Evolutionary conservation across 2,113 vertebrate species (phyloP).

Genomic region (Ictalurus punctatus): DNA sequence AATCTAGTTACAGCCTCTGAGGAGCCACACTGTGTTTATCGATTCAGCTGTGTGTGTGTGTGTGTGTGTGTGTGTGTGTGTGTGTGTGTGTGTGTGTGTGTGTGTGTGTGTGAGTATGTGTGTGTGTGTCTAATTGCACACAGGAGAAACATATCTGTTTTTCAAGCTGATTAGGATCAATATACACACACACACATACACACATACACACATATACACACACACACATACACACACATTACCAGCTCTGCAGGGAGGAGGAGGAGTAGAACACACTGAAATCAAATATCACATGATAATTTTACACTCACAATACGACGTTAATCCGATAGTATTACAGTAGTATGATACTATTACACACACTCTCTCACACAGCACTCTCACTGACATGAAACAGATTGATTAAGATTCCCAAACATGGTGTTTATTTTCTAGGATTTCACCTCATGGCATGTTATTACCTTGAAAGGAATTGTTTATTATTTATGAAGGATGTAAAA

Average conservation of each 20-base stretch:
- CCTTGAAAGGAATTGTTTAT: not conserved
- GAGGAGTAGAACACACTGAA: not conserved
- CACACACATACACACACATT: conserved; percentile 3
- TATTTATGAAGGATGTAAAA: not conserved
- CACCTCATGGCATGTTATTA: not conserved
- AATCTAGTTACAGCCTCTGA: not conserved
- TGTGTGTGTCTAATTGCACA: not conserved
- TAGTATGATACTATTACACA: too few species aligned
- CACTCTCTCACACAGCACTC: not conserved
- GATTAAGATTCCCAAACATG: conserved; percentile 1
- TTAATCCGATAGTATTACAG: conserved; percentile 7
- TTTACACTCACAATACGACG: not conserved
- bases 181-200: conserved; percentile 12
- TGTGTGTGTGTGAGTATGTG: not conserved
- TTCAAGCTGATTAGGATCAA: conserved; percentile 31
- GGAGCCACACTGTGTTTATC: not conserved
- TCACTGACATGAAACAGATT: not conserved
- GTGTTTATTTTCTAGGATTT: conserved; percentile 8
- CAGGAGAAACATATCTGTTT: conserved; percentile 22
- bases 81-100: not conserved
- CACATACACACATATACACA: not conserved
- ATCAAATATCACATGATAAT: conserved; percentile 28
- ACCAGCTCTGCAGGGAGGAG: not conserved
- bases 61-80: conserved; percentile 3
- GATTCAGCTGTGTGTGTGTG: conserved; percentile 1